Evolutionary conservation across 1,140 invertebrate genomes (phyloP), one percentile per base, ranked within the genome.

Genomic region (Ptiloglossa arizonensis): DNA sequence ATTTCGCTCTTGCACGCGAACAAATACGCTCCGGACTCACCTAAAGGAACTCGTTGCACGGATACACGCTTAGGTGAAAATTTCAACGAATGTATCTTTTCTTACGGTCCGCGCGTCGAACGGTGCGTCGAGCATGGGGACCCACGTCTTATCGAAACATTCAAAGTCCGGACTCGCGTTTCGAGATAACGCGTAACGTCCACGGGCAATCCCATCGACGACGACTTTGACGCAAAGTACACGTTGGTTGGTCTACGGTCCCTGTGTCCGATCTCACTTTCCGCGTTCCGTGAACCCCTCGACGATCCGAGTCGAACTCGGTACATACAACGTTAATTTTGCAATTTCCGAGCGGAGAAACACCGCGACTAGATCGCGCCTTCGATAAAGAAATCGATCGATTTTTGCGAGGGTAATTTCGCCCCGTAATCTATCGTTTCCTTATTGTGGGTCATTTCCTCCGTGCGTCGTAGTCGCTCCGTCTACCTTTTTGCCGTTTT

Each of bases 401-500:
- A 57, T 68, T 75, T 77, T 77, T 62, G 5, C 32, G 15, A 54
- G 57, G n/a, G n/a, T 35, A 54, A 70, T 69, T 68, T 57, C 22
- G 35, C 46, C 27, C 5, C 41, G 54, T 48, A 50, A 76, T 76
- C 66, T 48, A 38, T 27, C 44, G 54, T 69, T 69, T 76, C 73
- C 41, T 69, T 59, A 59, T 35, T 44, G 54, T 1, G 54, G 22
- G 32, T 68, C 59, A 67, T 69, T 83, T 83, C 80, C 81, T 82
- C 44, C 15, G 19, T 13, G 13, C 54, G 67, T 62, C 70, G 35
- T n/a, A 66, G 44, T 77, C 59, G 38, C 50, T 6, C 66, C 15
- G 9, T n/a, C n/a, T 57, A 52, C 77, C 60, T 79, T 72, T 78
- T 79, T 83, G 27, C 50, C 46, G 44, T 73, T 82, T 73, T 67